Percentiles rank a stretch among this genome's conserved stretches.
Evolutionary conservation across 2,113 vertebrate genomes (phyloP).

Genomic region (Pelvicachromis taeniatus): DNA sequence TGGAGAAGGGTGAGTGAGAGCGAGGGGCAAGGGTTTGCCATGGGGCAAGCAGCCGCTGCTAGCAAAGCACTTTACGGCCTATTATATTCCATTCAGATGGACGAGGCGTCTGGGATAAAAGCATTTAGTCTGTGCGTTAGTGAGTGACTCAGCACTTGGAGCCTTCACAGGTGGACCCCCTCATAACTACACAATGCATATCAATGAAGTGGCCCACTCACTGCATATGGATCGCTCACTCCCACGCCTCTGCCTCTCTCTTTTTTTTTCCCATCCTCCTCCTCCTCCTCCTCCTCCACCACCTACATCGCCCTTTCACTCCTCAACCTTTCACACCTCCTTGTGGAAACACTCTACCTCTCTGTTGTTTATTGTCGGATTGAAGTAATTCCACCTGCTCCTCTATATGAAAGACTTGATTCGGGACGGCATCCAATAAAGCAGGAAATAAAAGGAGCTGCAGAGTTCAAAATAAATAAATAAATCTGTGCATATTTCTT

Average conservation of each 20-base stretch:
- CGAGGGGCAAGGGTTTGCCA: conserved; percentile 48
- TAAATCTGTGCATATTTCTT: not conserved
- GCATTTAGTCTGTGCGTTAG: conserved; percentile 61
- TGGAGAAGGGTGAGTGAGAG: conserved; percentile 28
- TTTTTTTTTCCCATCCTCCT: not conserved
- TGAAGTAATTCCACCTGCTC: conserved; percentile 11
- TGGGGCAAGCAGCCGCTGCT: conserved; percentile 55
- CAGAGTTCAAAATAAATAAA: not conserved
- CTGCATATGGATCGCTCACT: conserved; percentile 28
- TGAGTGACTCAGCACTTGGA: conserved; percentile 68
- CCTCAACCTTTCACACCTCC: conserved; percentile 20
- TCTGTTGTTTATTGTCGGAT: not conserved
- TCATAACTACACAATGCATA: conserved; percentile 60
- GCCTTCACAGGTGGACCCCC: conserved; percentile 55
- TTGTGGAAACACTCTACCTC: not conserved
- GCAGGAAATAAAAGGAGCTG: not conserved
- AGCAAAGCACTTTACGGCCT: conserved; percentile 65
- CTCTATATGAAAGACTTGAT: not conserved
- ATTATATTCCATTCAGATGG: conserved; percentile 71
- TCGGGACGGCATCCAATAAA: not conserved
- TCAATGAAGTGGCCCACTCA: conserved; percentile 50
- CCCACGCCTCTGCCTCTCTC: not conserved
- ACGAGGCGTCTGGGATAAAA: conserved; percentile 65
- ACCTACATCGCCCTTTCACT: not conserved
- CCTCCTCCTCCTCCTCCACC: not conserved